Evolutionary conservation across 2,113 vertebrate genomes (phyloP).

Genomic region (Zapus hudsonius): DNA sequence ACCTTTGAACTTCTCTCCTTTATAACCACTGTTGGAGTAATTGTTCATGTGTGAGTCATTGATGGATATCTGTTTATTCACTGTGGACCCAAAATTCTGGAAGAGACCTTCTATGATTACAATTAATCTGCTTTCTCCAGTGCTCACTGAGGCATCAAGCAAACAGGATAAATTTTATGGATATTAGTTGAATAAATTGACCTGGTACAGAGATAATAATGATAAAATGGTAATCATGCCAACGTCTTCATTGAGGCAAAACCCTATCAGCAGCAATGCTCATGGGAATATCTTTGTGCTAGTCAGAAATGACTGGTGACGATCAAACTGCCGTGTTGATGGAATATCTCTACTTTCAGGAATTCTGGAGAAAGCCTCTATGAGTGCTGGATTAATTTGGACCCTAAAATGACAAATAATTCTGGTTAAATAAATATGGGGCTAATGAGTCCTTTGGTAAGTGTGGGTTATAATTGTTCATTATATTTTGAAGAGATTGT

Average conservation of each 20-base stretch:
- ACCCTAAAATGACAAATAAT: neutral
- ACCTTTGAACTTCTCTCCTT: neutral
- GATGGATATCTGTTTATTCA: neutral
- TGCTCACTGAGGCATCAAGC: neutral
- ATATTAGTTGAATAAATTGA: neutral
- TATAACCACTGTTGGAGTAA: neutral
- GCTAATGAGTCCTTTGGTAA: neutral
- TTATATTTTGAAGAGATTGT: neutral
- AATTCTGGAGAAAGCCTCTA: neutral
- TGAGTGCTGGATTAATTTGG: neutral
- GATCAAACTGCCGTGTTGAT: neutral
- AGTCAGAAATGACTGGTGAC: neutral
- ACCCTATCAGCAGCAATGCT: neutral
- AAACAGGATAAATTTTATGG: neutral
- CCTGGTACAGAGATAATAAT: neutral
- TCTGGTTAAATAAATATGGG: conserved; percentile 12
- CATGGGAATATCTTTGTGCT: neutral
- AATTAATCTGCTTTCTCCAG: neutral
- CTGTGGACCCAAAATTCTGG: neutral
- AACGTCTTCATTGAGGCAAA: neutral
- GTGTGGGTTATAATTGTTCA: neutral
- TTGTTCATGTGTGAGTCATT: neutral
- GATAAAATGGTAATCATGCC: neutral
- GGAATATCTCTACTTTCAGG: neutral
- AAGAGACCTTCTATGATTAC: neutral